Conservation (phyloP, 1,140 invertebrate genomes). For the Drosophila kepulauana region DNA sequence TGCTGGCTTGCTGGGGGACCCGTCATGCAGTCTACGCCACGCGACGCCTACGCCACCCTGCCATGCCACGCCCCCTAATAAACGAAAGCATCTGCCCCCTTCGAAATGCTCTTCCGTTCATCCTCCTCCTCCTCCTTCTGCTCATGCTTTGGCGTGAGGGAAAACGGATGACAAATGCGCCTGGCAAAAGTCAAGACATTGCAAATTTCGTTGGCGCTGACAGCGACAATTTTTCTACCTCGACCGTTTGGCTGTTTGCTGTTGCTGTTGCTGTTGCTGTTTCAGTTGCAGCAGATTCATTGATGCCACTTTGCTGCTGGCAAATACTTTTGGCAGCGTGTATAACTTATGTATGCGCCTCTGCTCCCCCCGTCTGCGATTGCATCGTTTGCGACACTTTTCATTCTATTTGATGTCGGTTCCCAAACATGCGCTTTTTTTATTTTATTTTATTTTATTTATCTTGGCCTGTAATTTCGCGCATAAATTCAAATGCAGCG, state of each 20-base stretch:
- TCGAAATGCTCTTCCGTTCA: no score
- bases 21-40: constrained; percentile 82
- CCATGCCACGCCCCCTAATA: constrained; percentile 37
- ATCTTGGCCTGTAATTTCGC: constrained; percentile 78
- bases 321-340: constrained; percentile 76
- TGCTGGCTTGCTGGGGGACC: not conserved
- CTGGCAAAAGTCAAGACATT: constrained; percentile 61
- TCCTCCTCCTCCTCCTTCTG: no score
- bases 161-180: constrained; percentile 47
- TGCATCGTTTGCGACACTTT: constrained; percentile 37
- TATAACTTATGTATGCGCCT: constrained; percentile 43
- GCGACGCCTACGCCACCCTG: constrained; percentile 64
- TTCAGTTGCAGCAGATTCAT: constrained; percentile 61
- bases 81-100: not conserved
- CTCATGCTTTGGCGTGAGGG: not conserved
- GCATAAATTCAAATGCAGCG: constrained; percentile 68
- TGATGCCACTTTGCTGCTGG: constrained; percentile 77
- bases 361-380: not conserved
- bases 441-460: constrained; percentile 60
- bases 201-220: constrained; percentile 69
- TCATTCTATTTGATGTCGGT: constrained; percentile 78
- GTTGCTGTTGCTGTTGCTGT: no score
- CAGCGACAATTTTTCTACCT: constrained; percentile 75
- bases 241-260: constrained; percentile 18
- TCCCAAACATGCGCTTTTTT: constrained; percentile 62